Conservation (phyloP, 2,888 invertebrate species). For the Dromius quadrimaculatus region DNA sequence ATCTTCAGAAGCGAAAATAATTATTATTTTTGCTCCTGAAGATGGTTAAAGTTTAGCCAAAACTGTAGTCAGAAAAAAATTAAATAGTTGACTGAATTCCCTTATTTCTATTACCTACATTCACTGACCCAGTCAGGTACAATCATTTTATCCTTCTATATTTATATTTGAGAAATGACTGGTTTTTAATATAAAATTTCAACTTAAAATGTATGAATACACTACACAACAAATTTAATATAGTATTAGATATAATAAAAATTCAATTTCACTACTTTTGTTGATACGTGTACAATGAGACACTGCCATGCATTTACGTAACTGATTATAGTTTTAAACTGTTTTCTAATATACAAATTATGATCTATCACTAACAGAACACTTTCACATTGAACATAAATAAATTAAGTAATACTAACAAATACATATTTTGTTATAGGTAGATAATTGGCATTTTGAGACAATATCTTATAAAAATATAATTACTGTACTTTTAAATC, state of each 20-base stretch:
- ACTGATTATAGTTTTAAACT: slow-evolving; percentile 16
- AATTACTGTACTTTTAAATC: slow-evolving; percentile 14
- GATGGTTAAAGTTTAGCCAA: no score
- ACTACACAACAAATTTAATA: slow-evolving; percentile 1
- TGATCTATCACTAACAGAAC: slow-evolving; percentile 1
- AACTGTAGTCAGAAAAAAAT: no score
- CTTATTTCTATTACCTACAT: no score
- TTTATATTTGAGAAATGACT: background rate
- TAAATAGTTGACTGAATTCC: no score
- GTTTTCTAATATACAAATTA: slow-evolving; percentile 6
- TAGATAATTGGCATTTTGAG: background rate
- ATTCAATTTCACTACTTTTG: background rate
- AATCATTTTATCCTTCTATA: background rate
- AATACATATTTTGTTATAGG: no score
- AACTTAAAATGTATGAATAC: background rate
- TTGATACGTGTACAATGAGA: slow-evolving; percentile 10
- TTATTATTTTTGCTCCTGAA: no score
- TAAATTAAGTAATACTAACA: background rate
- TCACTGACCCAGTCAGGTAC: no score
- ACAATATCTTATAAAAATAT: slow-evolving; percentile 23
- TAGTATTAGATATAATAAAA: background rate
- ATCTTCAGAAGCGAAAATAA: no score
- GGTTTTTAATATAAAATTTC: background rate
- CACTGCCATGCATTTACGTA: slow-evolving; percentile 9
- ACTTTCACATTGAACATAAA: background rate